These are phyloP conservation scores for Apodemus speciosus DNA, from an alignment of 2,113 vertebrate species.

Conservation along the genomic window DNA sequence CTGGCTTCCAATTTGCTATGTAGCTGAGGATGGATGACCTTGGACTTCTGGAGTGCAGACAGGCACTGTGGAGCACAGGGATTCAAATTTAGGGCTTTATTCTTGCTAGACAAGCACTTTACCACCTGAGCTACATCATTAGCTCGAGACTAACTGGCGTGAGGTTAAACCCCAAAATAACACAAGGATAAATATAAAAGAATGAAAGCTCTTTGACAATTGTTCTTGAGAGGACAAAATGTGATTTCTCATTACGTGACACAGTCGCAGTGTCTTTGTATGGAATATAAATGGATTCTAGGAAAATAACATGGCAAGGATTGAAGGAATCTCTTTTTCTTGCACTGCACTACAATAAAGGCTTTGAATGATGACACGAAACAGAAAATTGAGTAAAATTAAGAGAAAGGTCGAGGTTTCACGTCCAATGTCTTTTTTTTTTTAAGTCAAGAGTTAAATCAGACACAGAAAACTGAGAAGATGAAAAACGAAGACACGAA, in stretches of 20 bases:
- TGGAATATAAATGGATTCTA: neutral
- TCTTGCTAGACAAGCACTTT: neutral
- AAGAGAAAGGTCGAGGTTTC: conserved; percentile 34
- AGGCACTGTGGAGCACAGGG: too few relatives aligned
- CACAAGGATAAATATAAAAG: neutral
- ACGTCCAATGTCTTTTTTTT: neutral
- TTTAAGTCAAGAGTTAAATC: conserved; percentile 21
- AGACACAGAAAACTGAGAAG: conserved; percentile 11
- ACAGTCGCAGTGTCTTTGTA: neutral
- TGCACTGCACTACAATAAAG: neutral
- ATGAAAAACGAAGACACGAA: neutral
- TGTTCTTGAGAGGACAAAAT: neutral
- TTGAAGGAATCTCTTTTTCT: neutral
- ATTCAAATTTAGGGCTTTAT: neutral
- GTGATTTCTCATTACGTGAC: neutral
- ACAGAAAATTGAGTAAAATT: neutral
- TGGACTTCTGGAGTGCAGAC: neutral
- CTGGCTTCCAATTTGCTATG: neutral
- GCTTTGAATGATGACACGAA: neutral
- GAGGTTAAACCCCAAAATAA: neutral
- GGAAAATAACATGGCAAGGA: neutral
- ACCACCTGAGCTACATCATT: neutral
- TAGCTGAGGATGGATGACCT: neutral
- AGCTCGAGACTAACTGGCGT: neutral
- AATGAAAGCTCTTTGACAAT: neutral